Evolutionary conservation across 2,888 invertebrate species (phyloP).

Genomic region (Uloborus plumipes): DNA sequence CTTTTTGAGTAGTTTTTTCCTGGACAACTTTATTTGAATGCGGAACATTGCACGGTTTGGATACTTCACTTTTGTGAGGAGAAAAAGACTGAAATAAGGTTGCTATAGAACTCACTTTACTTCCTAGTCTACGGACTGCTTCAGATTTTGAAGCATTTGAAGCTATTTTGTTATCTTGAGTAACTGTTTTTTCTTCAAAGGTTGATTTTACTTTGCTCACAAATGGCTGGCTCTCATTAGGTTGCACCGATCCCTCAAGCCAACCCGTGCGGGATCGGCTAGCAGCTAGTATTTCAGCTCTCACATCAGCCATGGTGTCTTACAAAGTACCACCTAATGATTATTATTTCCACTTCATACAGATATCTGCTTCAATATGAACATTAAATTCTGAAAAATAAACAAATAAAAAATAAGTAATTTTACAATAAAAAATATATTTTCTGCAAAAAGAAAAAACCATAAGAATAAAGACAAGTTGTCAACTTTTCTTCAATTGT

Average conservation of each 20-base stretch:
- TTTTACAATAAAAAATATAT: too few species aligned
- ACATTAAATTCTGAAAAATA: too few species aligned
- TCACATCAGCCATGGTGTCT: slow-evolving; percentile 67
- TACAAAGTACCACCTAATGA: too few species aligned
- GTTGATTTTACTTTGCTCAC: slow-evolving; percentile 62
- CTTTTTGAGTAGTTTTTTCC: slow-evolving; percentile 22
- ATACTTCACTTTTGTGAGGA: slow-evolving; percentile 53
- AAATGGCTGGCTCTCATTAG: slow-evolving; percentile 59
- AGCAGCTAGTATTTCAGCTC: slow-evolving; percentile 69
- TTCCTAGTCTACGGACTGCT: slow-evolving; percentile 65
- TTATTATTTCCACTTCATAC: too few species aligned
- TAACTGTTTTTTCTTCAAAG: slow-evolving; percentile 60
- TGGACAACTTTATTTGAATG: slow-evolving; percentile 22
- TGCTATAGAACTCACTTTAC: slow-evolving; percentile 68
- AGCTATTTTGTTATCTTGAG: slow-evolving; percentile 43
- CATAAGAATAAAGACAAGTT: too few species aligned
- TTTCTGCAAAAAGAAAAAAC: too few species aligned
- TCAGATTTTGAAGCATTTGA: slow-evolving; percentile 49
- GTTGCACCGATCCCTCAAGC: slow-evolving; percentile 65
- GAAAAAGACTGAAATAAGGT: slow-evolving; percentile 67
- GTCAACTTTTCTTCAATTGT: too few species aligned
- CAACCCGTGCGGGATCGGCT: slow-evolving; percentile 68
- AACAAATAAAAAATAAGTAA: too few species aligned
- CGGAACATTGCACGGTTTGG: slow-evolving; percentile 37
- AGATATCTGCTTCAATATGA: too few species aligned